Percentiles rank a stretch among this genome's conserved stretches.
Conservation (phyloP, 2,797 vertebrate genomes). For the Falco columbarius region DNA sequence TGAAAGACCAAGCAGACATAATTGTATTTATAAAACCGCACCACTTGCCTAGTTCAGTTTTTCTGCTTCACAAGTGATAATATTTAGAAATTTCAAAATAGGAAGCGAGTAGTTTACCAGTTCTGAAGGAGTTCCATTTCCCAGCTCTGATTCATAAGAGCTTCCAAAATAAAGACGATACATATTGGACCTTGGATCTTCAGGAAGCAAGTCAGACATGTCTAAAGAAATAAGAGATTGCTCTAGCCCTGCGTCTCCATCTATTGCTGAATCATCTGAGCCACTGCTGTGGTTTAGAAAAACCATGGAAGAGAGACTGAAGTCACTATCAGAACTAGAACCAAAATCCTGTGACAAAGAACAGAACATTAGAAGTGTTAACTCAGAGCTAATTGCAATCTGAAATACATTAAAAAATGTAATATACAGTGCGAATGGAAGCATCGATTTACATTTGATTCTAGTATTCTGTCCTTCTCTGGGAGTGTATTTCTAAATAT, state of each 20-base stretch:
- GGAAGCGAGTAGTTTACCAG: slow-evolving; percentile 72
- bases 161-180: slow-evolving; percentile 98
- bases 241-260: slow-evolving; percentile 83
- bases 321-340: slow-evolving; percentile 91
- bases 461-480: not conserved
- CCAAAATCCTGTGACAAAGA: slow-evolving; percentile 82
- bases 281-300: slow-evolving; percentile 93
- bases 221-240: slow-evolving; percentile 86
- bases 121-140: slow-evolving; percentile 86
- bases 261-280: slow-evolving; percentile 90
- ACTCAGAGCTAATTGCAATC: not conserved
- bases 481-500: not conserved
- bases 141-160: slow-evolving; percentile 91
- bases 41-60: not conserved
- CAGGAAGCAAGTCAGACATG: slow-evolving; percentile 81
- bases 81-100: not conserved
- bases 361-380: not conserved
- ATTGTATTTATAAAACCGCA: not conserved
- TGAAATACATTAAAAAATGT: not conserved
- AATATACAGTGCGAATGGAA: not conserved
- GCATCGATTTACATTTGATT: not conserved
- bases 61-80: not conserved
- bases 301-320: slow-evolving; percentile 95
- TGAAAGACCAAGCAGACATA: not conserved
- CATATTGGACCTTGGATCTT: slow-evolving; percentile 82